Conservation (phyloP, 2,113 vertebrate genomes). For the Bubo bubo region DNA sequence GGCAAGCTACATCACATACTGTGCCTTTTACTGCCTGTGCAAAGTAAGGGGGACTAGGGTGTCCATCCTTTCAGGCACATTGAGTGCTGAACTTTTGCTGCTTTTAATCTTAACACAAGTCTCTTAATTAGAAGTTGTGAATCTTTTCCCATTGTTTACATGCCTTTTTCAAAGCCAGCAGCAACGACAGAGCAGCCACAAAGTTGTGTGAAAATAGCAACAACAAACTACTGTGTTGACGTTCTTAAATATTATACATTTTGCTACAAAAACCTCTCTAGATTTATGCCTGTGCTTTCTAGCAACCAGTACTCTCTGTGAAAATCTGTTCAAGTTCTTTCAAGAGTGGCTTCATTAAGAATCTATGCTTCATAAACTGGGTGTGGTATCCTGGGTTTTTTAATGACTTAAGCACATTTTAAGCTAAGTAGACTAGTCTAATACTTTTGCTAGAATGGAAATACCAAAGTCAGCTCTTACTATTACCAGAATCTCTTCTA, state of each 20-base stretch:
- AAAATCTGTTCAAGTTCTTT: background rate
- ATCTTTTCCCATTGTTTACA: background rate
- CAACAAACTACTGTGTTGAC: background rate
- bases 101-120: background rate
- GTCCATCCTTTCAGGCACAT: background rate
- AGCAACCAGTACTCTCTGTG: background rate
- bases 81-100: background rate
- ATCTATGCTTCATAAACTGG: constrained; percentile 10
- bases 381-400: constrained; percentile 15
- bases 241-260: background rate
- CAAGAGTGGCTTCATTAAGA: constrained; percentile 12
- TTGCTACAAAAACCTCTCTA: background rate
- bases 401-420: constrained; percentile 45
- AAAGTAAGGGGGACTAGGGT: background rate
- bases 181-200: background rate
- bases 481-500: background rate
- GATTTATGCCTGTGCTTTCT: background rate
- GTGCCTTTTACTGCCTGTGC: background rate
- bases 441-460: constrained; percentile 33
- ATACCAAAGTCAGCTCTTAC: constrained; percentile 9
- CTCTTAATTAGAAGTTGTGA: background rate
- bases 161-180: background rate
- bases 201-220: background rate
- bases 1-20: background rate
- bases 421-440: background rate